These are phyloP conservation scores for Psococerastis gibbosa DNA, from an alignment of 2,888 invertebrate species.

Conservation along the genomic window DNA sequence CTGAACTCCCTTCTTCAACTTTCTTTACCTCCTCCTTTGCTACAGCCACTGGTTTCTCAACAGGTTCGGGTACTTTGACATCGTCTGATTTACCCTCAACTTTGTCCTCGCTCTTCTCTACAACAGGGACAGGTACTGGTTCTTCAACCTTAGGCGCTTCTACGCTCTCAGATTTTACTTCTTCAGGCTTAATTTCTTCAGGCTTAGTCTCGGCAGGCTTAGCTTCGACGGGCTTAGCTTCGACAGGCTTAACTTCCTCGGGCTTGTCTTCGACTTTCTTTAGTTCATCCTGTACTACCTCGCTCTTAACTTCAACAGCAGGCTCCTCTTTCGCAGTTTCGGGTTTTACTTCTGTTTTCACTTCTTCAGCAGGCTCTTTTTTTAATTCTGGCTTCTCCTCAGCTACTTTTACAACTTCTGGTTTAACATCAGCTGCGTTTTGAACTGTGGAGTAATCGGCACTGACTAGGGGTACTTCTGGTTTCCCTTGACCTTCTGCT, in stretches of 20 bases:
- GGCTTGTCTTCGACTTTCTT: slow-evolving; percentile 17
- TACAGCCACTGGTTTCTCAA: slow-evolving; percentile 15
- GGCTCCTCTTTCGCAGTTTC: slow-evolving; percentile 13
- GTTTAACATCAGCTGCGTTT: slow-evolving; percentile 11
- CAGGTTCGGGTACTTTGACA: slow-evolving; percentile 14
- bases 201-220: slow-evolving; percentile 11
- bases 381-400: slow-evolving; percentile 16
- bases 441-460: slow-evolving; percentile 26
- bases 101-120: slow-evolving; percentile 11
- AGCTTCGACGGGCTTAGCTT: slow-evolving; percentile 11
- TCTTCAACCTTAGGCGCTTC: slow-evolving; percentile 11
- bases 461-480: slow-evolving; percentile 24
- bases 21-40: slow-evolving; percentile 14
- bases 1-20: slow-evolving; percentile 13
- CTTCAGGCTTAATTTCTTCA: slow-evolving; percentile 14
- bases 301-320: slow-evolving; percentile 17
- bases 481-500: slow-evolving; percentile 27
- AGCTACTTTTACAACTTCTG: not conserved
- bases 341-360: slow-evolving; percentile 16
- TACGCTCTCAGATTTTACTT: not conserved
- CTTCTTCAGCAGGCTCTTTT: slow-evolving; percentile 11
- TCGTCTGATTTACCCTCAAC: not conserved
- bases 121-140: slow-evolving; percentile 12
- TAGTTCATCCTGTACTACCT: slow-evolving; percentile 12
- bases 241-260: slow-evolving; percentile 11